phyloP scores from a whole-genome alignment of 1,140 invertebrate species.

The Mesaphorura yosii region DNA sequence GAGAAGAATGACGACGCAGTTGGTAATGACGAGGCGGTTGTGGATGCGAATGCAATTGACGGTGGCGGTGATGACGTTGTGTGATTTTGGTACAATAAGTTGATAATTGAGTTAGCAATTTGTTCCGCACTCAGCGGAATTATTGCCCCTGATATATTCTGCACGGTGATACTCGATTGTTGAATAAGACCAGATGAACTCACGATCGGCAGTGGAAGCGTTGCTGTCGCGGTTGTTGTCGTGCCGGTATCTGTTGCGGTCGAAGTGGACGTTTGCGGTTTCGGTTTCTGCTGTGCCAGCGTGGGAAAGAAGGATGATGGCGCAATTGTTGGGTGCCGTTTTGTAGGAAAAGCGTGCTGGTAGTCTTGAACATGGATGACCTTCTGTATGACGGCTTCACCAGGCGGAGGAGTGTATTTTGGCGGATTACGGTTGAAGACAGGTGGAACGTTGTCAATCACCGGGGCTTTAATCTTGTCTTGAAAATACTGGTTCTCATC shows the following conservation, averaged over 20 bases:
- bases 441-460: background rate
- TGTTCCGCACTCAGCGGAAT: constrained; percentile 14
- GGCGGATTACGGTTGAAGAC: background rate
- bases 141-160: background rate
- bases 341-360: too few relatives aligned
- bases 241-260: background rate
- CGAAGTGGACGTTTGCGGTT: background rate
- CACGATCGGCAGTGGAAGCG: background rate
- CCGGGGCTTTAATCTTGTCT: background rate
- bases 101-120: constrained; percentile 22
- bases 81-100: constrained; percentile 17
- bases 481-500: background rate
- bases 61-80: too few relatives aligned
- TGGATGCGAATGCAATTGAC: background rate
- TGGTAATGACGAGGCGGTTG: background rate
- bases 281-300: background rate
- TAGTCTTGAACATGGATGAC: constrained; percentile 13
- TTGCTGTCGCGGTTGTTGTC: background rate
- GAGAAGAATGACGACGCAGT: background rate
- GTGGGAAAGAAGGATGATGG: background rate
- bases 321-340: background rate
- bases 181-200: too few relatives aligned
- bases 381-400: constrained; percentile 16
- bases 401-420: constrained; percentile 5
- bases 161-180: background rate